These are phyloP conservation scores for Bergia sp. DNA, from an alignment of 92 coral and sea anemone genomes.

Conservation along the genomic window DNA sequence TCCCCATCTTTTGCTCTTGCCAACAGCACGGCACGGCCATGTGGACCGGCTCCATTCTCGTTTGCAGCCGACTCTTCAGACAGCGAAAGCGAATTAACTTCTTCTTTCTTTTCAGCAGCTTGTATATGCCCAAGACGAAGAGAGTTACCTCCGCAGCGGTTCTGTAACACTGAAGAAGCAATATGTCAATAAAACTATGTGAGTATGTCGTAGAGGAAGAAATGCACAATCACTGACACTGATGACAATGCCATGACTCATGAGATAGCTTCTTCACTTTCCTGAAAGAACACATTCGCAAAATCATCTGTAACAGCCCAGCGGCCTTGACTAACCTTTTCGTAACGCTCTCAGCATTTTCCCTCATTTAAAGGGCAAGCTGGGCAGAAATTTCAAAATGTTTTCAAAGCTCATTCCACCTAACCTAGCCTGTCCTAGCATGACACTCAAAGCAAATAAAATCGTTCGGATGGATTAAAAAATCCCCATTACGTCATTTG, in stretches of 20 bases:
- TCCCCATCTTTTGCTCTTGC: constrained; percentile 34
- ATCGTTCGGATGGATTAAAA: neutral
- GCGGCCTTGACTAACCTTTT: constrained; percentile 41
- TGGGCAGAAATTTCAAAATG: neutral
- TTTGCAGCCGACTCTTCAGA: constrained; percentile 36
- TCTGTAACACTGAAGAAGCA: constrained; percentile 24
- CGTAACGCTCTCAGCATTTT: constrained; percentile 67
- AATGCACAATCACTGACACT: neutral
- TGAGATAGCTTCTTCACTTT: no score
- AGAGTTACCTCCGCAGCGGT: constrained; percentile 53
- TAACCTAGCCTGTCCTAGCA: neutral
- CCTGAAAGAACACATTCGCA: no score
- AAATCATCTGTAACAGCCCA: neutral
- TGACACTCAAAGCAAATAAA: neutral
- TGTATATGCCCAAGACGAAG: constrained; percentile 86
- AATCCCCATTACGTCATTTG: constrained; percentile 38
- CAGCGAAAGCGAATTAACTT: constrained; percentile 33
- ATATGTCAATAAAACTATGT: neutral
- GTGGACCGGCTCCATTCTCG: constrained; percentile 8
- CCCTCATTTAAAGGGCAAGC: constrained; percentile 32
- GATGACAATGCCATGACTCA: neutral
- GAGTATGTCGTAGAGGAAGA: neutral
- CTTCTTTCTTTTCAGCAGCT: constrained; percentile 82
- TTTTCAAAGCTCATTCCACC: neutral
- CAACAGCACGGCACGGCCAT: constrained; percentile 29